Evolutionary conservation across 1,140 invertebrate species (phyloP).

Genomic region (Macrobrachium nipponense): DNA sequence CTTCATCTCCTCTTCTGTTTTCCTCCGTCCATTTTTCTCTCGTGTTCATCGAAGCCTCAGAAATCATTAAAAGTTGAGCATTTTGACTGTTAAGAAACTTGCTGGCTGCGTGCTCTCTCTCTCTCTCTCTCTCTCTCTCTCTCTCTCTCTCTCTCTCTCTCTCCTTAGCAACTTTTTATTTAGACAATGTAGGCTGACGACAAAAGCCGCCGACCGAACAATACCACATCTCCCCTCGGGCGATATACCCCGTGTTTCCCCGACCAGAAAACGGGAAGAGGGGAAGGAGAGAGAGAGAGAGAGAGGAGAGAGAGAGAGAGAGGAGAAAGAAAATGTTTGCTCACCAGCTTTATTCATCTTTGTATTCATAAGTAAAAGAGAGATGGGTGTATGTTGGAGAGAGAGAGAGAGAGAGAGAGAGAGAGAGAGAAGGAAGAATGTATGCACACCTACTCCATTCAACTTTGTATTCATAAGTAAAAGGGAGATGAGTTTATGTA

Average conservation of each 20-base stretch:
- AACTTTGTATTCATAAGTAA: not conserved
- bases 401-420: not conserved
- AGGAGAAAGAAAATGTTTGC: not conserved
- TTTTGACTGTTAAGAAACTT: no score
- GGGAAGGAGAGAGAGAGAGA: conserved; percentile 27
- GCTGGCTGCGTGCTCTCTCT: no score
- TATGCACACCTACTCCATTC: no score
- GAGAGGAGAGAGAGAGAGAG: conserved; percentile 31
- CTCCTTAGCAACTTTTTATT: not conserved
- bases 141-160: not conserved
- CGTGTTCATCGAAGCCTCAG: no score
- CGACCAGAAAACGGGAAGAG: conserved; percentile 17
- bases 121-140: not conserved
- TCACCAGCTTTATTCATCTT: no score
- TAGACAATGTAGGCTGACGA: no score
- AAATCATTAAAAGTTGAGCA: no score
- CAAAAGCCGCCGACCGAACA: no score
- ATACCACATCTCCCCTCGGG: not conserved
- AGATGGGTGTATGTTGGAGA: not conserved
- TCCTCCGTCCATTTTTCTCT: no score
- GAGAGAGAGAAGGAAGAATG: conserved; percentile 19
- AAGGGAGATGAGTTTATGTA: not conserved
- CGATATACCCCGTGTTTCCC: conserved; percentile 17
- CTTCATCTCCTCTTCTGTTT: not conserved
- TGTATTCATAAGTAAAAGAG: not conserved